phyloP scores from a whole-genome alignment of 2,888 invertebrate genomes.

The Drosophila macrospina region DNA sequence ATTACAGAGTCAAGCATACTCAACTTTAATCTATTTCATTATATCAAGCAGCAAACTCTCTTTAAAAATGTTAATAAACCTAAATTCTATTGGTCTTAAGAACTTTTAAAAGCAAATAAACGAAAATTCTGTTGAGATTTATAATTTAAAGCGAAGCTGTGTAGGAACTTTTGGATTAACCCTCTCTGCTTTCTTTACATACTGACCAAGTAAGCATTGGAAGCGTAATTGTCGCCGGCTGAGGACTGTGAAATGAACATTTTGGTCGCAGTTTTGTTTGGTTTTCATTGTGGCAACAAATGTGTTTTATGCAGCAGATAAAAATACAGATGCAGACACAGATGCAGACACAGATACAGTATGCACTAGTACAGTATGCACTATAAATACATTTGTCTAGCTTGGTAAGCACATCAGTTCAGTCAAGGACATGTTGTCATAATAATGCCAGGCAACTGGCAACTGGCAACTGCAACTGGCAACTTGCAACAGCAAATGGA shows the following conservation, averaged over 20 bases:
- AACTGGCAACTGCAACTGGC: slow-evolving; percentile 30
- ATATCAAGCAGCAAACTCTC: too few relatives aligned
- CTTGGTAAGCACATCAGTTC: slow-evolving; percentile 18
- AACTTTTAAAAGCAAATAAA: too few relatives aligned
- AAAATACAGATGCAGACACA: slow-evolving; percentile 1
- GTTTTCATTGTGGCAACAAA: slow-evolving; percentile 20
- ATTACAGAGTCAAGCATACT: too few relatives aligned
- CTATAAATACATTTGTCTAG: slow-evolving; percentile 24
- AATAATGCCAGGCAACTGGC: slow-evolving; percentile 45
- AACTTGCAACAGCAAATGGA: slow-evolving; percentile 28
- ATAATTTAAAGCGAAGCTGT: neutral
- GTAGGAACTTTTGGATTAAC: neutral
- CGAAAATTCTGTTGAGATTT: neutral
- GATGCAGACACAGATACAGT: neutral
- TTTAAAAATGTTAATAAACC: too few relatives aligned
- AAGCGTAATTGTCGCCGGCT: slow-evolving; percentile 10
- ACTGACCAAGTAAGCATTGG: neutral
- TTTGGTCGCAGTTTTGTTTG: slow-evolving; percentile 14
- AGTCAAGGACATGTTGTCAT: slow-evolving; percentile 56
- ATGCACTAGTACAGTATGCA: slow-evolving; percentile 4
- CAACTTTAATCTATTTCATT: too few relatives aligned
- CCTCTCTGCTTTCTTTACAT: too few relatives aligned
- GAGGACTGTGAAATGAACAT: slow-evolving; percentile 5
- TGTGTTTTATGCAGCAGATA: slow-evolving; percentile 25
- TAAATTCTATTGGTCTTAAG: too few relatives aligned